Evolutionary conservation across 2,113 vertebrate genomes (phyloP), one percentile per base, ranked within the genome.

Genomic region (Neodontobutis hainanensis): DNA sequence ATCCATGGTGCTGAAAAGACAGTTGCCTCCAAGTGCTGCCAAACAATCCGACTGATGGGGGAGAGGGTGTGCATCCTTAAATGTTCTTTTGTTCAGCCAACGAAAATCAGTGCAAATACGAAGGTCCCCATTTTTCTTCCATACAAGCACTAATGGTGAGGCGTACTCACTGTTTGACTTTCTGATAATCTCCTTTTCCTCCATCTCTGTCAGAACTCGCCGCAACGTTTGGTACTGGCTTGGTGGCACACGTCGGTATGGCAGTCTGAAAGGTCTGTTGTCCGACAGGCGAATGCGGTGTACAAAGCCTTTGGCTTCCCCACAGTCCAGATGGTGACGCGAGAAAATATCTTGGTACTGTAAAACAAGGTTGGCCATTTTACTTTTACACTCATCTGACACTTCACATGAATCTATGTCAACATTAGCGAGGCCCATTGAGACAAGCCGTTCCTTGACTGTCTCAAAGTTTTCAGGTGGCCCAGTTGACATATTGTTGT

Each of bases 201-300:
- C 64, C 75, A 78, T 72, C 4, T 71, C 75, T 2, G 44, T 67
- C 3, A 74, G 49, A 8, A 47, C 71, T 6, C 36, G 49, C 8
- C 63, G 59, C 11, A 67, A 19, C 14, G 65, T 65, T 11, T 67
- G 49, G 15, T 67, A 67, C 9, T 69, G 60, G 1, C 59, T 61
- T 2, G 51, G 72, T 0, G 58, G 51, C 0, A 75, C 65, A 6
- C 52, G 43, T 4, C 36, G 8, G 52, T 65, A 65, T 35, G 57
- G 71, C 5, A 61, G 46, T 32, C 57, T 36, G 48, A 69, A 69
- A 3, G 47, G 57, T 35, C 56, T 68, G 56, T 15, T 60, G 19
- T 61, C 56, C 3, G 66, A 60, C 14, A 70, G n/a, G 43, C 45
- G 68, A 7, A 62, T 61, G 49, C 8, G 2, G 50, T 70, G 58